A percentile compares a stretch with the other conserved stretches of the same genome.
Conservation (phyloP, 2,113 vertebrate genomes). For the Perca fluviatilis region DNA sequence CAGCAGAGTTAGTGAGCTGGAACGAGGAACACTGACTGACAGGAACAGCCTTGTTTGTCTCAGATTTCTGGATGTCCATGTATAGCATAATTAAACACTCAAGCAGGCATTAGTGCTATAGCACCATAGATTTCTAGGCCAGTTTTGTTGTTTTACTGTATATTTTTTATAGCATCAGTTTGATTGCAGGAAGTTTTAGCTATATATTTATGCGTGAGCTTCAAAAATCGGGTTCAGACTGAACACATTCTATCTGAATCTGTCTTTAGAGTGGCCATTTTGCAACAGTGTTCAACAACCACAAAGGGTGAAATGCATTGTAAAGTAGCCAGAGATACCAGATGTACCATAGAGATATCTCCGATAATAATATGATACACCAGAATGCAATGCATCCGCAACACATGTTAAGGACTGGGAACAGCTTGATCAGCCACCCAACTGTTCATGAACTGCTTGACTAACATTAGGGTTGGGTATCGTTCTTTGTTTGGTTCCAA, state of each 20-base stretch:
- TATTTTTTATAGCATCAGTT: not conserved
- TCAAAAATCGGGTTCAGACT: not conserved
- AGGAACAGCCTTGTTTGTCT: conserved; percentile 23
- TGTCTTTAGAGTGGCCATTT: not conserved
- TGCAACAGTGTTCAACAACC: not conserved
- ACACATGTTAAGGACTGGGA: conserved; percentile 43
- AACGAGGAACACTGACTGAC: conserved; percentile 18
- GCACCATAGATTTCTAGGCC: not conserved
- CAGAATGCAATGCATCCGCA: conserved; percentile 59
- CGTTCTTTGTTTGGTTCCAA: too few species aligned
- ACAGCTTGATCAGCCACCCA: conserved; percentile 43
- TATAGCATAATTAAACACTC: not conserved
- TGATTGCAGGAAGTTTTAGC: not conserved
- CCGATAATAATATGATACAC: conserved; percentile 45
- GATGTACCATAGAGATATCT: conserved; percentile 15
- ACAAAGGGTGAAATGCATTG: not conserved
- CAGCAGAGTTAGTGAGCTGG: conserved; percentile 46
- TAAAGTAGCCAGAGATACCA: conserved; percentile 1
- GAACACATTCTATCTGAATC: not conserved
- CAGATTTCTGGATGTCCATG: not conserved
- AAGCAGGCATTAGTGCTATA: not conserved
- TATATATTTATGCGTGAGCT: not conserved
- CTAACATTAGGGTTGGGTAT: not conserved
- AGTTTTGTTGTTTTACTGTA: not conserved
- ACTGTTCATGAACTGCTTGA: conserved; percentile 32